These are phyloP conservation scores for Grapholita molesta DNA, from an alignment of 1,140 invertebrate species.

Conservation along the genomic window DNA sequence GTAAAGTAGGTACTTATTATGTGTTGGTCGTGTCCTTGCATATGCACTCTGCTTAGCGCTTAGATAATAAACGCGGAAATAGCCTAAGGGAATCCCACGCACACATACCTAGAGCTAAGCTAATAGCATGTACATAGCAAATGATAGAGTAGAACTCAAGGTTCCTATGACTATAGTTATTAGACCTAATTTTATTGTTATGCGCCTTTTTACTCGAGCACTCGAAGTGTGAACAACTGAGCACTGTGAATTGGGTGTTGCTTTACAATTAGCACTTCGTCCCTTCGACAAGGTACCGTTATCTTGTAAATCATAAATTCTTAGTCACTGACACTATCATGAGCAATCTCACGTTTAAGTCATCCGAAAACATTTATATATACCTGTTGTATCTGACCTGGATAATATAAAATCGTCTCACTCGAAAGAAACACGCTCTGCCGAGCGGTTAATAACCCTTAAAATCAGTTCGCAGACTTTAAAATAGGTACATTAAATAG, in stretches of 20 bases:
- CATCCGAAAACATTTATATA: no score
- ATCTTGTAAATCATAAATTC: neutral
- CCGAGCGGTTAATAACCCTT: neutral
- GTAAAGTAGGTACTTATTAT: no score
- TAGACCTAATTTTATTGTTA: constrained; percentile 25
- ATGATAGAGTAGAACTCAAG: constrained; percentile 2
- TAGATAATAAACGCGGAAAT: neutral
- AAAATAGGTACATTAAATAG: no score
- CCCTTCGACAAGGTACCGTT: neutral
- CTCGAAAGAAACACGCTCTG: no score
- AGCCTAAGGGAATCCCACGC: neutral
- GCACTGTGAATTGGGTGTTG: neutral
- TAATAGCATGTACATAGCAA: neutral
- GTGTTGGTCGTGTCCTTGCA: no score
- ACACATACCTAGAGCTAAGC: no score
- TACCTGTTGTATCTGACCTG: no score
- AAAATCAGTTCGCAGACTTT: neutral
- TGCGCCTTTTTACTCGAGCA: neutral
- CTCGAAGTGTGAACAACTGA: neutral
- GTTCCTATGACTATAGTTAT: constrained; percentile 35
- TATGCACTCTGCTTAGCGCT: no score
- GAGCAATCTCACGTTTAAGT: no score
- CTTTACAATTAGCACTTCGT: neutral
- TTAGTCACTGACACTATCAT: neutral
- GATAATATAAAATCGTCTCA: no score